phyloP scores from a whole-genome alignment of 2,888 invertebrate species.

The Pterostichus niger region DNA sequence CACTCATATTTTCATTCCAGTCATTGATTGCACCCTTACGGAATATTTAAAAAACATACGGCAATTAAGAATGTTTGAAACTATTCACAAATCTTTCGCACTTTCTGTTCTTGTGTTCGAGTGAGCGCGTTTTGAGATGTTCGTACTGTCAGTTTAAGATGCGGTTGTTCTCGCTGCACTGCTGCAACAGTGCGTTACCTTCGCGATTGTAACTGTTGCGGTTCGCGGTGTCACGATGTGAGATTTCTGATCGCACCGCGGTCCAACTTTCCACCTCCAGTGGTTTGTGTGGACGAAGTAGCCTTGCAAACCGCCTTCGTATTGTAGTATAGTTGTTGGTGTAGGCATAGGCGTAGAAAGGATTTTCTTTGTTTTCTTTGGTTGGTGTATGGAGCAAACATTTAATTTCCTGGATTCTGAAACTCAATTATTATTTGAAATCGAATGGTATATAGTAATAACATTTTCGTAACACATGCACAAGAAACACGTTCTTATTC shows the following conservation, averaged over 20 bases:
- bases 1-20: not conserved
- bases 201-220: not conserved
- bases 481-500: too few relatives aligned
- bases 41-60: not conserved
- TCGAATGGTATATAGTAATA: too few relatives aligned
- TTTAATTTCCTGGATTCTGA: too few relatives aligned
- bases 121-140: not conserved
- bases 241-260: slow-evolving; percentile 26
- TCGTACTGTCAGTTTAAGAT: not conserved
- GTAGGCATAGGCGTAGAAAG: not conserved
- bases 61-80: not conserved
- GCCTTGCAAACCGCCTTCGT: slow-evolving; percentile 24
- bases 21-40: not conserved
- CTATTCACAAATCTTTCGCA: not conserved
- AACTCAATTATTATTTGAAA: too few relatives aligned
- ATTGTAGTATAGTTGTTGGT: not conserved
- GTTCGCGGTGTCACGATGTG: not conserved
- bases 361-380: not conserved
- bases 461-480: too few relatives aligned
- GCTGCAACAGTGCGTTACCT: slow-evolving; percentile 19
- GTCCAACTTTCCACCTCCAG: slow-evolving; percentile 29
- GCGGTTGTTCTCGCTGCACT: slow-evolving; percentile 7
- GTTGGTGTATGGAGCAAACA: too few relatives aligned
- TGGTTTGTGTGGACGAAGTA: slow-evolving; percentile 12
- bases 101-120: not conserved